These are phyloP conservation scores for Columba guinea DNA, from an alignment of 2,797 vertebrate species.

Conservation along the genomic window DNA sequence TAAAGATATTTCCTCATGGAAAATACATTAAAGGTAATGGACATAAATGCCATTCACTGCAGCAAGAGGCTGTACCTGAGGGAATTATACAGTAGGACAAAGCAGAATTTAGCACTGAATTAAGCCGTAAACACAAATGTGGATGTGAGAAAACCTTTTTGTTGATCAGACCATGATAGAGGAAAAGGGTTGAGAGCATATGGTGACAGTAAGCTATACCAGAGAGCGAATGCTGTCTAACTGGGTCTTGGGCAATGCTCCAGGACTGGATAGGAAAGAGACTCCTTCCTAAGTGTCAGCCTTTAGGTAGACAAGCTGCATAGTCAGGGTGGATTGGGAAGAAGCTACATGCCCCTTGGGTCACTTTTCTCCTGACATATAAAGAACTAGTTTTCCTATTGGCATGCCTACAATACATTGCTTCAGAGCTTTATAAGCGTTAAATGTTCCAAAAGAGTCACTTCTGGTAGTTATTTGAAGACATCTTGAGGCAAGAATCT, in stretches of 20 bases:
- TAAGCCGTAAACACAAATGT: background rate
- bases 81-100: background rate
- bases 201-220: background rate
- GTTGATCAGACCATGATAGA: background rate
- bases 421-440: background rate
- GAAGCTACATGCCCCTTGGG: background rate
- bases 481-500: background rate
- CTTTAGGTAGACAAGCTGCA: background rate
- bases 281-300: background rate
- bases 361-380: background rate
- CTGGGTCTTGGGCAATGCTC: background rate
- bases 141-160: background rate
- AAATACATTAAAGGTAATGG: conserved; percentile 3
- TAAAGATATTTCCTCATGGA: background rate
- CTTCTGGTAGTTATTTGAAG: background rate
- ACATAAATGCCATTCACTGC: background rate
- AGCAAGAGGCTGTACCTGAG: background rate
- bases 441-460: background rate
- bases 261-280: background rate
- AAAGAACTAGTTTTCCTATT: conserved; percentile 11
- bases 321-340: background rate
- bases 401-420: background rate
- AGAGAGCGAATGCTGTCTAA: background rate
- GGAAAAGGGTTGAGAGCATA: background rate
- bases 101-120: background rate